Evolutionary conservation across 1,140 invertebrate genomes (phyloP).

Genomic region (Drosophila melanica): DNA sequence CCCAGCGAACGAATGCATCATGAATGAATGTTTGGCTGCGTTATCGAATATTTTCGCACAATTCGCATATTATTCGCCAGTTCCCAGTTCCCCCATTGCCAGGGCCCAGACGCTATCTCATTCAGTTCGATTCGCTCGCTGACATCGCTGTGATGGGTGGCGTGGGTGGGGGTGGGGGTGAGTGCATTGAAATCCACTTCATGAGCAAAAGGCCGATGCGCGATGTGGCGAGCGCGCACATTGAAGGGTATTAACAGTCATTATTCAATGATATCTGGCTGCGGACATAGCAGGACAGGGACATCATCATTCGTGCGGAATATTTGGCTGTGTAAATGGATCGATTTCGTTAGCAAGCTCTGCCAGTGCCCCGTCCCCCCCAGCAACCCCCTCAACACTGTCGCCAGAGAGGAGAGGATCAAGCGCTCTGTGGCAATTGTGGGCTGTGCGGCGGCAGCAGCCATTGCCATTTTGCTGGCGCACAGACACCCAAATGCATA

Average conservation of each 20-base stretch:
- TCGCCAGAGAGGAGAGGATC: conserved; percentile 65
- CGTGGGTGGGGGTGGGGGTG: conserved; percentile 40
- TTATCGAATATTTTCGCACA: conserved; percentile 70
- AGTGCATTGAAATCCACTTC: conserved; percentile 81
- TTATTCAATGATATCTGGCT: conserved; percentile 84
- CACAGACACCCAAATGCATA: conserved; percentile 56
- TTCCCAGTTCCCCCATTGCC: conserved; percentile 40
- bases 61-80: conserved; percentile 72
- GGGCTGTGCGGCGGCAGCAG: conserved; percentile 16
- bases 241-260: conserved; percentile 84
- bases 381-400: too few species aligned
- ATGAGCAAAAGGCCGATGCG: conserved; percentile 41
- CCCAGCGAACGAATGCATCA: conserved; percentile 18
- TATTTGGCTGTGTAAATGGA: conserved; percentile 73
- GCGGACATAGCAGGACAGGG: conserved; percentile 78
- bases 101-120: too few species aligned
- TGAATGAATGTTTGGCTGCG: conserved; percentile 16
- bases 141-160: background rate
- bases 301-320: conserved; percentile 80
- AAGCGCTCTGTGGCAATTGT: conserved; percentile 36
- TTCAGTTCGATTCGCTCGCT: conserved; percentile 1
- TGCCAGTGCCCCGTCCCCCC: background rate
- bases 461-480: conserved; percentile 35
- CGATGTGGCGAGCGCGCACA: conserved; percentile 49
- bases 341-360: conserved; percentile 55